phyloP scores from a whole-genome alignment of 1,140 invertebrate genomes.

The Anoplolepis gracilipes region DNA sequence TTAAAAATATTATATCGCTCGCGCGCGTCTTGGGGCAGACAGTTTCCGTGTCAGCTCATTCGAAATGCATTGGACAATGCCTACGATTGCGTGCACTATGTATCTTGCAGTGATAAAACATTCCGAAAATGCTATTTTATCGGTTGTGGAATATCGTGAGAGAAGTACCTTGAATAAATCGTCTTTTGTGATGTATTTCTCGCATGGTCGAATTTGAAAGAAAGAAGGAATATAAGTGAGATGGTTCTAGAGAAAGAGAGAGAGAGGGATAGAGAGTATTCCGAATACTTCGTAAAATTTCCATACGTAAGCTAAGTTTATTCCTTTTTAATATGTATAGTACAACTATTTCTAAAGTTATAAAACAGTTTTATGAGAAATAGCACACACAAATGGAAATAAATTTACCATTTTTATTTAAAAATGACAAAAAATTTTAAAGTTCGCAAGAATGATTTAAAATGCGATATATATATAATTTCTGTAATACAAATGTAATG shows the following conservation, averaged over 20 bases:
- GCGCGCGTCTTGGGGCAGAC: neutral
- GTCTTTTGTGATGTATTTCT: conserved; percentile 19
- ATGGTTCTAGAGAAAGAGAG: too few relatives aligned
- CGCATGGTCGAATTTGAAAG: conserved; percentile 11
- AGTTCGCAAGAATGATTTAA: too few relatives aligned
- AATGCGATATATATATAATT: neutral
- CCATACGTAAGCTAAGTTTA: neutral
- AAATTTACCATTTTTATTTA: neutral
- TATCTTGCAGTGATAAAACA: conserved; percentile 30
- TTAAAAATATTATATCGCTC: conserved; percentile 51
- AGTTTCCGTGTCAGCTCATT: conserved; percentile 36
- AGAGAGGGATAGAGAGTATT: too few relatives aligned
- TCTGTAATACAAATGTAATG: neutral
- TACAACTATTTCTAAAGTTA: neutral
- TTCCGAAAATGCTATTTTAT: conserved; percentile 25
- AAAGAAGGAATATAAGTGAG: neutral
- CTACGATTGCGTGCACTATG: conserved; percentile 3
- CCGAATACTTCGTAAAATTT: conserved; percentile 8
- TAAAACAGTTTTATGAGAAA: neutral
- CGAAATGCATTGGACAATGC: conserved; percentile 56
- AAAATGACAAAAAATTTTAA: neutral
- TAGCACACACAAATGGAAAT: neutral
- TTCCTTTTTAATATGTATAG: neutral
- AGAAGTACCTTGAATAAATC: conserved; percentile 23
- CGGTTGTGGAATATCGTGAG: conserved; percentile 14